These are phyloP conservation scores for Sphaeramia orbicularis DNA, from an alignment of 2,797 vertebrate species.

Conservation along the genomic window DNA sequence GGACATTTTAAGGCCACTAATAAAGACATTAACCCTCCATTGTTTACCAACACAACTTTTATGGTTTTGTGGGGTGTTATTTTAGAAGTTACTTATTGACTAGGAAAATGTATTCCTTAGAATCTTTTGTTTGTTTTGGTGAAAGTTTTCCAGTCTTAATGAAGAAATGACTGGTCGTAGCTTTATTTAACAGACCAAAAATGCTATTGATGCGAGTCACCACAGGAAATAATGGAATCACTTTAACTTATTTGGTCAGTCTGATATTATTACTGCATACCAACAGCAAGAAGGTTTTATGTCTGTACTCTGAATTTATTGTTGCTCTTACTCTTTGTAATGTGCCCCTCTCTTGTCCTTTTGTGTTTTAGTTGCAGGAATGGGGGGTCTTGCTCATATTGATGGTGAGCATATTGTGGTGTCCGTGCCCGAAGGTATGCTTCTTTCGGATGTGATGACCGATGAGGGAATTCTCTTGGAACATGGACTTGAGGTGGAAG, in stretches of 20 bases:
- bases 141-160: too few relatives aligned
- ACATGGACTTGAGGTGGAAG: conserved; percentile 93
- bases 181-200: background rate
- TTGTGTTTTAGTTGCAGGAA: conserved; percentile 90
- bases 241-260: background rate
- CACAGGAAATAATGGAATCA: background rate
- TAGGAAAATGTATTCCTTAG: too few relatives aligned
- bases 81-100: too few relatives aligned
- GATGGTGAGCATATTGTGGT: conserved; percentile 99
- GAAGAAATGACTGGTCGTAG: too few relatives aligned
- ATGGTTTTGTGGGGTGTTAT: too few relatives aligned
- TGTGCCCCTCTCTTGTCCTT: conserved; percentile 1
- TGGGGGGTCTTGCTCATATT: conserved; percentile 97
- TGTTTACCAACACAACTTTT: too few relatives aligned
- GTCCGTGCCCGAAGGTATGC: conserved; percentile 96
- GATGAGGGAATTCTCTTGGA: conserved; percentile 96
- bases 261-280: background rate
- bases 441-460: conserved; percentile 96
- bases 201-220: background rate
- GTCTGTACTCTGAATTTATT: background rate
- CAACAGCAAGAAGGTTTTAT: background rate
- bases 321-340: background rate
- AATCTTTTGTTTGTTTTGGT: too few relatives aligned
- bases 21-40: too few relatives aligned
- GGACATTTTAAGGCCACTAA: too few relatives aligned